These are phyloP conservation scores for Phrynocephalus versicolor DNA, from an alignment of 2,113 vertebrate species.

Conservation along the genomic window DNA sequence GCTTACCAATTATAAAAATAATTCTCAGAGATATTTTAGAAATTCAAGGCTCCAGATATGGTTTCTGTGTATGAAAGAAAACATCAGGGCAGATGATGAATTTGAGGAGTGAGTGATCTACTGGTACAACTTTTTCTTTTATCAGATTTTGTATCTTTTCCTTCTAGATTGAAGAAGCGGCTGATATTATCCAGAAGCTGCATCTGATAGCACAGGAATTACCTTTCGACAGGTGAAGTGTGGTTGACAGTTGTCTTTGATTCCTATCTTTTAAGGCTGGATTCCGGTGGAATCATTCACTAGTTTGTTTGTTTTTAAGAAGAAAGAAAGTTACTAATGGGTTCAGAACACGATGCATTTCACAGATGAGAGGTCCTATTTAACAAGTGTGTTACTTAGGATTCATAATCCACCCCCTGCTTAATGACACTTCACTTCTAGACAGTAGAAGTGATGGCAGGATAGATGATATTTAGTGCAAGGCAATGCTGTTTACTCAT, in stretches of 20 bases:
- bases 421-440: background rate
- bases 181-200: constrained; percentile 99
- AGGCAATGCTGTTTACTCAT: background rate
- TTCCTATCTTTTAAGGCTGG: constrained; percentile 26
- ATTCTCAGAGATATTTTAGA: background rate
- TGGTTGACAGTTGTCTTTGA: constrained; percentile 29
- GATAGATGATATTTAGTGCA: background rate
- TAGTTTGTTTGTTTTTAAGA: constrained; percentile 39
- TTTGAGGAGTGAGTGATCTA: background rate
- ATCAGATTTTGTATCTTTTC: constrained; percentile 46
- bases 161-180: constrained; percentile 96
- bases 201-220: constrained; percentile 98
- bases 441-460: background rate
- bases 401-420: too few relatives aligned
- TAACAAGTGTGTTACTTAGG: background rate
- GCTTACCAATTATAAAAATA: background rate
- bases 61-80: too few relatives aligned
- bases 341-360: background rate
- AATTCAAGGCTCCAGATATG: constrained; percentile 25
- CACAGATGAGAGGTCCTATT: background rate
- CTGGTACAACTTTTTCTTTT: constrained; percentile 12
- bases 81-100: background rate
- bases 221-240: constrained; percentile 93
- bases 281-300: background rate
- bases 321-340: constrained; percentile 35